These are phyloP conservation scores for Anguilla japonica DNA, from an alignment of 2,113 vertebrate species.

Conservation along the genomic window DNA sequence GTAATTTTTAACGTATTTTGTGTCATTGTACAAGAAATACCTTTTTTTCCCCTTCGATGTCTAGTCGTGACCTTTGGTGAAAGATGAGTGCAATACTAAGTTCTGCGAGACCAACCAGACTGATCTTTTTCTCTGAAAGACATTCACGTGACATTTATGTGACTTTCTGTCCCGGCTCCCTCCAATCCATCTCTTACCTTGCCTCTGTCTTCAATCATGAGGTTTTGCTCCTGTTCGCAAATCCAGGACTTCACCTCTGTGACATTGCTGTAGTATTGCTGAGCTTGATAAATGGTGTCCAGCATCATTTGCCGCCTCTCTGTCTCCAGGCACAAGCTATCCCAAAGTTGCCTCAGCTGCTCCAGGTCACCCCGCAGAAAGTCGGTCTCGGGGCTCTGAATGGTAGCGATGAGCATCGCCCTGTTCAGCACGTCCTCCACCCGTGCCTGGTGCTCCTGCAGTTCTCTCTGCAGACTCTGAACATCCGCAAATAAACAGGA, in stretches of 20 bases:
- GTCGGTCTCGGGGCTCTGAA: slow-evolving; percentile 81
- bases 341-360: slow-evolving; percentile 77
- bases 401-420: slow-evolving; percentile 71
- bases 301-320: slow-evolving; percentile 81
- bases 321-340: slow-evolving; percentile 72
- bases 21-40: no score
- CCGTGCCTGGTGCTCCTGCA: slow-evolving; percentile 77
- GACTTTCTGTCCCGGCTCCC: neutral
- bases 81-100: no score
- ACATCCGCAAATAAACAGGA: no score
- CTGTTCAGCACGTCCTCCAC: slow-evolving; percentile 85
- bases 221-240: slow-evolving; percentile 88
- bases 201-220: slow-evolving; percentile 94
- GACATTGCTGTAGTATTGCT: slow-evolving; percentile 89
- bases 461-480: slow-evolving; percentile 83
- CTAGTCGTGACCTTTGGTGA: no score
- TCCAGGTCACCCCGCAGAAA: slow-evolving; percentile 72
- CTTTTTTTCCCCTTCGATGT: no score
- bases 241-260: slow-evolving; percentile 91
- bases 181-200: slow-evolving; percentile 72
- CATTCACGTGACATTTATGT: no score
- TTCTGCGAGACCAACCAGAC: no score
- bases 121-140: no score
- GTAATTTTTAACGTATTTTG: no score
- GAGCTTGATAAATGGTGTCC: slow-evolving; percentile 86